A percentile compares a stretch with the other conserved stretches of the same genome.
Conservation (phyloP, 2,888 invertebrate species). For the Platycnemis pennipes region DNA sequence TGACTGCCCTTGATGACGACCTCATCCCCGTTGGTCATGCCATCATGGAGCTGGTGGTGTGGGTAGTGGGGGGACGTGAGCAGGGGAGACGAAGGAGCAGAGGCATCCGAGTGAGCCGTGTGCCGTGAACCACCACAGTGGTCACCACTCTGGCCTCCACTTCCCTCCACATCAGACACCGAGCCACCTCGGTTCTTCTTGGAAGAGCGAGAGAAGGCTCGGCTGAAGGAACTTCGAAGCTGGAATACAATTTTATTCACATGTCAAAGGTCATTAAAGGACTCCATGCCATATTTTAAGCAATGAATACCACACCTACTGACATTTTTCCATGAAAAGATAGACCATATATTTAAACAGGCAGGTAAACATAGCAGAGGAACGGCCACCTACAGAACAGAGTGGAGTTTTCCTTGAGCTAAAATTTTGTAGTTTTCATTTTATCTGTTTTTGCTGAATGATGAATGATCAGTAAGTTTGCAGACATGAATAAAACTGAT, state of each 20-base stretch:
- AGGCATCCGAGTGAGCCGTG: slow-evolving; percentile 78
- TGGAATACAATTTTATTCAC: slow-evolving; percentile 76
- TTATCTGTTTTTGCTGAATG: too few species aligned
- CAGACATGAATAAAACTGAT: too few species aligned
- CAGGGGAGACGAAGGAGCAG: slow-evolving; percentile 81
- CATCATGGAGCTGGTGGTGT: slow-evolving; percentile 71
- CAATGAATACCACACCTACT: too few species aligned
- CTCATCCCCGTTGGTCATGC: slow-evolving; percentile 72
- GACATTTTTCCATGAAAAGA: too few species aligned
- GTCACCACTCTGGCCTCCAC: slow-evolving; percentile 69
- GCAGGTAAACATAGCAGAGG: too few species aligned
- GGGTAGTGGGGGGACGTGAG: slow-evolving; percentile 77
- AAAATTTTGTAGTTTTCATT: too few species aligned
- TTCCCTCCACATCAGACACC: slow-evolving; percentile 80
- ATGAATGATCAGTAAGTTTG: too few species aligned
- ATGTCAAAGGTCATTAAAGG: too few species aligned
- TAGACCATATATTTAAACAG: too few species aligned
- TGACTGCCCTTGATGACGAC: slow-evolving; percentile 77
- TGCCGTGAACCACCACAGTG: slow-evolving; percentile 69
- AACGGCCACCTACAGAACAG: too few species aligned
- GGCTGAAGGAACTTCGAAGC: slow-evolving; percentile 97
- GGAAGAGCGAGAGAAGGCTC: slow-evolving; percentile 93
- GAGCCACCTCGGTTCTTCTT: slow-evolving; percentile 81
- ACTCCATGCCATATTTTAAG: too few species aligned
- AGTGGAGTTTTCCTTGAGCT: too few species aligned